Evolutionary conservation across 2,113 vertebrate species (phyloP).

Genomic region (Thalassoma bifasciatum): DNA sequence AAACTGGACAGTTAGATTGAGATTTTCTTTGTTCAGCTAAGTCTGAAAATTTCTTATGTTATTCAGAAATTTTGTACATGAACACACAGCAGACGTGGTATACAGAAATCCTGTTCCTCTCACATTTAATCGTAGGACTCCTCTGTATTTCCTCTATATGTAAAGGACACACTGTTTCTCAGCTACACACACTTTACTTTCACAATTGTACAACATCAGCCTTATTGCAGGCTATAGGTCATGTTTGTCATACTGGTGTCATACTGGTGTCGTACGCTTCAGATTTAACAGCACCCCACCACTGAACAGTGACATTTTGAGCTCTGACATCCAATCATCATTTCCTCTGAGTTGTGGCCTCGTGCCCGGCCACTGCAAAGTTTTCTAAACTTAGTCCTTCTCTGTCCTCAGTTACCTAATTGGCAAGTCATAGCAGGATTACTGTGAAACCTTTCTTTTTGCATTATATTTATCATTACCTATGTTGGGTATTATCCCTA

Average conservation of each 20-base stretch:
- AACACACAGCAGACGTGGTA: too few species aligned
- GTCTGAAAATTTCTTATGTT: too few species aligned
- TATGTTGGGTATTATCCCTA: conserved; percentile 18
- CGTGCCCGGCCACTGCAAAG: conserved; percentile 26
- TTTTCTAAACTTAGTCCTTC: conserved; percentile 43
- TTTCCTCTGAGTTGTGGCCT: conserved; percentile 37
- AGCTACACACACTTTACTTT: not conserved
- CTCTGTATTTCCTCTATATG: not conserved
- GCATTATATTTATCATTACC: conserved; percentile 19
- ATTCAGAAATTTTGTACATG: too few species aligned
- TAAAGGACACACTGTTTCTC: not conserved
- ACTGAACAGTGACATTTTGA: conserved; percentile 57
- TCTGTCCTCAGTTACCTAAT: conserved; percentile 24
- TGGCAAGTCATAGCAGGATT: conserved; percentile 22
- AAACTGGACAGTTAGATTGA: too few species aligned
- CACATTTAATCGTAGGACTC: not conserved
- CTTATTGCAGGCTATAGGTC: conserved; percentile 34
- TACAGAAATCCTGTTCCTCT: not conserved
- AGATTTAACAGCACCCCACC: conserved; percentile 39
- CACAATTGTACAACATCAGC: conserved; percentile 8
- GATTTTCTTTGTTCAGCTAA: too few species aligned
- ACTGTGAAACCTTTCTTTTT: conserved; percentile 19
- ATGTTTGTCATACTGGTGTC: conserved; percentile 38
- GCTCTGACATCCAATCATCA: conserved; percentile 48
- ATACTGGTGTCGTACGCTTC: conserved; percentile 37